Evolutionary conservation across 35 echinoderm and acorn worm genomes (phyloP).

Genomic region (Stichopus chloronotus): DNA sequence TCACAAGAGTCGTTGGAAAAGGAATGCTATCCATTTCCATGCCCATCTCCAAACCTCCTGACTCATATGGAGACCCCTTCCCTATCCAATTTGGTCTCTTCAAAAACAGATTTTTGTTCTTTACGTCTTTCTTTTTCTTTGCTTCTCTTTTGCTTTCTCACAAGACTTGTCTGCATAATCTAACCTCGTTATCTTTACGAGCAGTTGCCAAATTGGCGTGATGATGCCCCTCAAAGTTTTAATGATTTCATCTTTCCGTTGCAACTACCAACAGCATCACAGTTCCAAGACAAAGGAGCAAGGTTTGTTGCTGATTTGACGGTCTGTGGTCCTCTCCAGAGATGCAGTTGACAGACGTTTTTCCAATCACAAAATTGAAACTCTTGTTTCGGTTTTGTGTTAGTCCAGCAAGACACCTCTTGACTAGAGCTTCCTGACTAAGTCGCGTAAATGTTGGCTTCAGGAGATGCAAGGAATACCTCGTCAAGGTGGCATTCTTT

Average conservation of each 20-base stretch:
- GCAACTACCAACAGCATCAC: not conserved
- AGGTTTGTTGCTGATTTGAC: not conserved
- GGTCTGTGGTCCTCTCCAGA: not conserved
- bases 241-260: not conserved
- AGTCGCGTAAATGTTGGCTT: constrained; percentile 14
- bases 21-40: too few relatives aligned
- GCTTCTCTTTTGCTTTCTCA: not conserved
- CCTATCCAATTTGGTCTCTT: not conserved
- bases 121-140: not conserved
- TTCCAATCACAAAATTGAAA: not conserved
- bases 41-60: not conserved
- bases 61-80: not conserved
- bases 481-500: not conserved
- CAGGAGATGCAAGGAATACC: constrained; percentile 4
- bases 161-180: not conserved
- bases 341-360: not conserved
- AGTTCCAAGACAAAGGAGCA: not conserved
- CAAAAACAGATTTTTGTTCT: not conserved
- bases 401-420: not conserved
- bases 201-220: not conserved
- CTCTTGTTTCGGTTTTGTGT: constrained; percentile 1
- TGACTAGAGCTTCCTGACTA: not conserved
- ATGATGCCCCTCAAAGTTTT: not conserved
- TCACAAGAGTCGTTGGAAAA: too few relatives aligned
- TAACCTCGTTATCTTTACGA: constrained; percentile 1